Evolutionary conservation across 1,140 invertebrate genomes (phyloP).

Genomic region (Mamestra configurata): DNA sequence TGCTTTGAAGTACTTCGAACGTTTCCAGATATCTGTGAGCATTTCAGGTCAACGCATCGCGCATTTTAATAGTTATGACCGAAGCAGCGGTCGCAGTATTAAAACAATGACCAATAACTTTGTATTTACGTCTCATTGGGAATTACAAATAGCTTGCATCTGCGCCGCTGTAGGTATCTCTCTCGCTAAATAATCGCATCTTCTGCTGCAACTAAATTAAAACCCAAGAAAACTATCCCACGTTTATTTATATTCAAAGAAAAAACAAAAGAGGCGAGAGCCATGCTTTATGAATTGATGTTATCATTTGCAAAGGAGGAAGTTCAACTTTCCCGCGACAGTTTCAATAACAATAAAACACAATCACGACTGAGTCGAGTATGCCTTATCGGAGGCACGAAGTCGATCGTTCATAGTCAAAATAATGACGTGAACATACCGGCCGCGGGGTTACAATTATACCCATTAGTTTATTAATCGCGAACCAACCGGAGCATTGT

Average conservation of each 20-base stretch:
- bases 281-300: slow-evolving; percentile 49
- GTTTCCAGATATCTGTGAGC: slow-evolving; percentile 67
- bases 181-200: slow-evolving; percentile 14
- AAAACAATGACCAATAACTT: slow-evolving; percentile 86
- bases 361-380: slow-evolving; percentile 70
- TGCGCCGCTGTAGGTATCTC: slow-evolving; percentile 37
- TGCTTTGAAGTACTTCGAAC: slow-evolving; percentile 44
- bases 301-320: slow-evolving; percentile 66
- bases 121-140: slow-evolving; percentile 80
- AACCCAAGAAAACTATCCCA: slow-evolving; percentile 1
- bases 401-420: slow-evolving; percentile 81
- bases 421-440: slow-evolving; percentile 72
- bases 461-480: slow-evolving; percentile 85
- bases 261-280: not conserved
- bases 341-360: slow-evolving; percentile 74
- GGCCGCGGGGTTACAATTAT: slow-evolving; percentile 73
- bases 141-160: slow-evolving; percentile 64
- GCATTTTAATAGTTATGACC: slow-evolving; percentile 80
- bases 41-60: slow-evolving; percentile 76
- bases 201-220: slow-evolving; percentile 7
- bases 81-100: slow-evolving; percentile 73
- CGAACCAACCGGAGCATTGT: slow-evolving; percentile 75
- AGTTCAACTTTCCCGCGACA: slow-evolving; percentile 64
- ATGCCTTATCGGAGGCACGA: slow-evolving; percentile 81
- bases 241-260: not conserved